Conservation (phyloP, 2,113 vertebrate genomes). For the Melierax canorus region DNA sequence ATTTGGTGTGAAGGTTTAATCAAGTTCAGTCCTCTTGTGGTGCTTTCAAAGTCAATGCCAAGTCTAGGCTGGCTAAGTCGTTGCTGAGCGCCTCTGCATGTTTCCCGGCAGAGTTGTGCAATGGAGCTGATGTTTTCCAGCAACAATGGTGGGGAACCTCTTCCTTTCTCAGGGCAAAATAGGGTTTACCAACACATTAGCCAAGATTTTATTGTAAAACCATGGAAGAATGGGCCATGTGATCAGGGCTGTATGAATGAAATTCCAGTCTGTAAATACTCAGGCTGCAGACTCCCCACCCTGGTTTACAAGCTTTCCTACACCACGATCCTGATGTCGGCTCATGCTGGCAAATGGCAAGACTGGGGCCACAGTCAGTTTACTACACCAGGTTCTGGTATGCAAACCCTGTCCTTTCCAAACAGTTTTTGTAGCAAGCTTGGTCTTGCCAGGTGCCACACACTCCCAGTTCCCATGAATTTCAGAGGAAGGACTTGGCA, state of each 20-base stretch:
- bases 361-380: not conserved
- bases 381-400: not conserved
- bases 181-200: not conserved
- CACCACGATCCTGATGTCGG: accelerated
- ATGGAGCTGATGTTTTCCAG: not conserved
- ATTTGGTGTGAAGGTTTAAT: not conserved
- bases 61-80: not conserved
- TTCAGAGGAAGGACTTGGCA: constrained; percentile 14
- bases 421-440: not conserved
- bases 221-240: not conserved
- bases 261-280: not conserved
- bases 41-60: not conserved
- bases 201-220: not conserved
- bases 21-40: not conserved
- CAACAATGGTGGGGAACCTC: not conserved
- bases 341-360: not conserved
- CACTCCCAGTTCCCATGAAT: not conserved
- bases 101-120: not conserved
- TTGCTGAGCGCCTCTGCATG: accelerated
- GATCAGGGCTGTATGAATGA: not conserved
- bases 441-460: not conserved
- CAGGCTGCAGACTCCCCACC: not conserved
- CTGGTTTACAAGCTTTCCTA: not conserved
- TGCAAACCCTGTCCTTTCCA: not conserved
- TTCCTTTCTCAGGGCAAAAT: not conserved